phyloP scores from a whole-genome alignment of 2,888 invertebrate species.

The Synergus gifuensis region DNA sequence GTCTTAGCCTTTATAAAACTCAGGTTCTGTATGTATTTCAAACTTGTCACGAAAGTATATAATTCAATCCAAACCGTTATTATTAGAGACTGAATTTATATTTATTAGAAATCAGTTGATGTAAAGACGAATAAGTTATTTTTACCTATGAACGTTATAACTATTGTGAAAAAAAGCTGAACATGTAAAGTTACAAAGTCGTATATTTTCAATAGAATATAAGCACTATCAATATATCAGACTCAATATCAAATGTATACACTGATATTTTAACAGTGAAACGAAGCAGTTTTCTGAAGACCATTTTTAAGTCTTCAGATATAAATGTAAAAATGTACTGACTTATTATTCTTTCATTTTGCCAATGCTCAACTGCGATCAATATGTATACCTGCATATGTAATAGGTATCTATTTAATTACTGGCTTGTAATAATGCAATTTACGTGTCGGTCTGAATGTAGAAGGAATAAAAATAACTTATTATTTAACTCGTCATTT shows the following conservation, averaged over 20 bases:
- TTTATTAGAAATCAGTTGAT: not conserved
- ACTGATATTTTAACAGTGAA: not conserved
- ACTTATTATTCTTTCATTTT: constrained; percentile 5
- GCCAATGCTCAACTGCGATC: not conserved
- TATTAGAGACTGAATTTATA: constrained; percentile 21
- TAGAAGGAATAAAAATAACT: constrained; percentile 1
- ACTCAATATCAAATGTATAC: not conserved
- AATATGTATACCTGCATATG: not conserved
- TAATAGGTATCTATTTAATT: not conserved
- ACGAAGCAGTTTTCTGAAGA: not conserved
- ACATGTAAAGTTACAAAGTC: not conserved
- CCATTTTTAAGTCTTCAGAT: not conserved
- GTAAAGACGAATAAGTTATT: constrained; percentile 18
- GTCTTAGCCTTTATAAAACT: constrained; percentile 16
- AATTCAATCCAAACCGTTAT: constrained; percentile 1
- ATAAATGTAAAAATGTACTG: not conserved
- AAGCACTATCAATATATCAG: constrained; percentile 6
- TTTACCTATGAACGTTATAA: not conserved
- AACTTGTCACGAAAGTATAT: not conserved
- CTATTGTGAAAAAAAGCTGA: not conserved
- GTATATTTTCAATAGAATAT: constrained; percentile 10
- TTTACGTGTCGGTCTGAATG: not conserved
- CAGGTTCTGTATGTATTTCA: not conserved
- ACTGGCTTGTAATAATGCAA: not conserved
- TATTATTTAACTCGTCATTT: not conserved